Percentiles rank a stretch among this genome's conserved stretches.
Conservation (phyloP, 2,113 vertebrate species). For the Microcebus tavaratra region DNA sequence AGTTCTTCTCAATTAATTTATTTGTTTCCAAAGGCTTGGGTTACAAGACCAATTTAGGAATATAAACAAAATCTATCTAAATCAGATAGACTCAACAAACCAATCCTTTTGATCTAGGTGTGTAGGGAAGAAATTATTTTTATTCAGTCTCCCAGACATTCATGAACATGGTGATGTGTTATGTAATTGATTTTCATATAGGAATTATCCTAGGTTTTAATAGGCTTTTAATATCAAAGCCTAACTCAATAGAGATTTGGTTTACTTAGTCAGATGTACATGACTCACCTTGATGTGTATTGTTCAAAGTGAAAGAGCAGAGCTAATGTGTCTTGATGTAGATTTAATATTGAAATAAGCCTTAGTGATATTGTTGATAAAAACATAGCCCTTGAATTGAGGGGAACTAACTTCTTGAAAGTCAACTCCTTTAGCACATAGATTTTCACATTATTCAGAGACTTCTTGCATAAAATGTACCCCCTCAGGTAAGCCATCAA, state of each 20-base stretch:
- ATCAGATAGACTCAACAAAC: neutral
- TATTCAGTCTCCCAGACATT: neutral
- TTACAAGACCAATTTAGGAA: neutral
- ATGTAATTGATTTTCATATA: neutral
- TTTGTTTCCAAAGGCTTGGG: neutral
- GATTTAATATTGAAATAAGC: neutral
- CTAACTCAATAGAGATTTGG: neutral
- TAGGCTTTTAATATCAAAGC: neutral
- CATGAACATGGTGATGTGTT: neutral
- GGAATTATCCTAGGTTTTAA: neutral
- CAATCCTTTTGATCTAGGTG: neutral
- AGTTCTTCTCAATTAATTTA: neutral
- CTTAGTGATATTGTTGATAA: neutral
- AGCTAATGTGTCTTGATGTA: neutral
- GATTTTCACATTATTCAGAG: conserved; percentile 1
- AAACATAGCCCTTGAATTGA: neutral
- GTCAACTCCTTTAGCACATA: neutral
- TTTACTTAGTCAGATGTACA: neutral
- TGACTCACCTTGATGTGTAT: neutral
- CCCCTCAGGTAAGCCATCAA: neutral
- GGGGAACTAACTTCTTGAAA: neutral
- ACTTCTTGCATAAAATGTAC: neutral
- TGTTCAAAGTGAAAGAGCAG: neutral
- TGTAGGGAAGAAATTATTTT: conserved; percentile 4
- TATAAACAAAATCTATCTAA: neutral